These are phyloP conservation scores for Torymus tubicola DNA, from an alignment of 2,888 invertebrate genomes.

Conservation along the genomic window DNA sequence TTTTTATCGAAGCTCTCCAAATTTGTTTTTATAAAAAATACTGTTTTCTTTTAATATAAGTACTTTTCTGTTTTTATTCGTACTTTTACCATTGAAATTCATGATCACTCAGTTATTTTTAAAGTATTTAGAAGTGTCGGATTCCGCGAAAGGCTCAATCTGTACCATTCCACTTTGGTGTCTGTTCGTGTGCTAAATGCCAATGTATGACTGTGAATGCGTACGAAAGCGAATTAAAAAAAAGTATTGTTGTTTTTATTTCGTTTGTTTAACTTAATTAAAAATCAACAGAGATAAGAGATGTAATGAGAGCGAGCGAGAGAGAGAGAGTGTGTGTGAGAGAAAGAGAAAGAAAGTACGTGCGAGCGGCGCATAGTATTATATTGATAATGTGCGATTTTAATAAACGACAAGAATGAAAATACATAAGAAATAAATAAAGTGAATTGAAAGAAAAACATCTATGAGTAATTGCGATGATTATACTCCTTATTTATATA, in stretches of 20 bases:
- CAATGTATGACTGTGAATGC: conserved; percentile 18
- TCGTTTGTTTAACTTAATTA: conserved; percentile 2
- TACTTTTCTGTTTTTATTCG: no score
- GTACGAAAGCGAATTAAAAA: not conserved
- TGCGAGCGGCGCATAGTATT: conserved; percentile 42
- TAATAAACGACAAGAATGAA: conserved; percentile 36
- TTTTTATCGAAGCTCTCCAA: no score
- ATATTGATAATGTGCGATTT: conserved; percentile 43
- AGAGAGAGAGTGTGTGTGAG: conserved; percentile 6
- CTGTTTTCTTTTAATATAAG: no score
- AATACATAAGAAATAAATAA: conserved; percentile 44
- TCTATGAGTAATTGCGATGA: not conserved
- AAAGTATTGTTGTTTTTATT: conserved; percentile 2
- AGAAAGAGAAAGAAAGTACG: conserved; percentile 23
- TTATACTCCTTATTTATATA: conserved; percentile 5
- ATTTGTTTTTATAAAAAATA: no score
- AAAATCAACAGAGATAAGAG: not conserved
- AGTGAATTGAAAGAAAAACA: conserved; percentile 18
- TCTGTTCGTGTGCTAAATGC: conserved; percentile 36
- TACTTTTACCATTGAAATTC: no score
- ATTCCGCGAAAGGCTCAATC: conserved; percentile 30
- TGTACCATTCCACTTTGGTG: conserved; percentile 48
- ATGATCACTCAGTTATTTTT: not conserved
- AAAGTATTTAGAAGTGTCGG: conserved; percentile 39
- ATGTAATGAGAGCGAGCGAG: conserved; percentile 1